These are phyloP conservation scores for Tolmerus cingulatus DNA, from an alignment of 2,888 invertebrate species.

Conservation along the genomic window DNA sequence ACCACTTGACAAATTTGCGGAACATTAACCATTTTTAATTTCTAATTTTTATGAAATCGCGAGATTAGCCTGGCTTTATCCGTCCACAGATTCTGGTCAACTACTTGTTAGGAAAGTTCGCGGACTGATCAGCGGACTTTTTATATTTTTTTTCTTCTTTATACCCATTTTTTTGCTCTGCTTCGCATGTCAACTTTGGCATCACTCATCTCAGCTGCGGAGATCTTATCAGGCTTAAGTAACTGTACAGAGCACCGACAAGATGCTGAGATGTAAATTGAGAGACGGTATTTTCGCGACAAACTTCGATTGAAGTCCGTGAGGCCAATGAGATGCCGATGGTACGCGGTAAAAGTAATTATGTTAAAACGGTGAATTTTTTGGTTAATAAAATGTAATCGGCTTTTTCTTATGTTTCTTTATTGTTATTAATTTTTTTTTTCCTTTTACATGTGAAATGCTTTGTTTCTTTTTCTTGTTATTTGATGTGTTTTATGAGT, in stretches of 20 bases:
- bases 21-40: slow-evolving; percentile 28
- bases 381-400: background rate
- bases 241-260: slow-evolving; percentile 11
- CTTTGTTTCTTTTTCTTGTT: background rate
- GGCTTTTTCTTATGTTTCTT: background rate
- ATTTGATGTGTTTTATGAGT: background rate
- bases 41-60: background rate
- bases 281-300: background rate
- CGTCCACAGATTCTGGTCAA: background rate
- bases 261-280: background rate
- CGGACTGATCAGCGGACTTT: background rate
- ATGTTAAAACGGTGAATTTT: background rate
- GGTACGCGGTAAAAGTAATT: background rate
- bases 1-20: slow-evolving; percentile 40
- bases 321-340: background rate
- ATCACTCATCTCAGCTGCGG: background rate
- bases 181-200: slow-evolving; percentile 2
- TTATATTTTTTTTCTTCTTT: background rate
- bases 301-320: background rate
- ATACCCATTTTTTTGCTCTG: background rate
- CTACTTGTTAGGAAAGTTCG: background rate
- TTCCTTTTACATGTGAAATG: background rate
- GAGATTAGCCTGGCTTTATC: background rate
- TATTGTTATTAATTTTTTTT: background rate
- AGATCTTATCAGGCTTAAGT: slow-evolving; percentile 20